A percentile compares a stretch with the other conserved stretches of the same genome.
Evolutionary conservation across 2,797 vertebrate species (phyloP).

Genomic region (Sylvilagus floridanus): DNA sequence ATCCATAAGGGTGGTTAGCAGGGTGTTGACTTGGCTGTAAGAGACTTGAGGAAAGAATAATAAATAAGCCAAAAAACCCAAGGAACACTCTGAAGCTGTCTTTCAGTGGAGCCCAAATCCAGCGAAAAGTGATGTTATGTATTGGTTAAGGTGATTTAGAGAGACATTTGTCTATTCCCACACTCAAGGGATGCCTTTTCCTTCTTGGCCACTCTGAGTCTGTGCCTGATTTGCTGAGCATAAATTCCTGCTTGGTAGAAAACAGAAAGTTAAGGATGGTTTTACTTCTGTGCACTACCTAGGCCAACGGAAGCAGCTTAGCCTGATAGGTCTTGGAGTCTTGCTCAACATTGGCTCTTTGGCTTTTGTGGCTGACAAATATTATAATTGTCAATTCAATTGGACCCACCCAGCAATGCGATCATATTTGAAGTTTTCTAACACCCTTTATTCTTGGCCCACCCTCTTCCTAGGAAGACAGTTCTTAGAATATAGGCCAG

Average conservation of each 20-base stretch:
- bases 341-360: neutral
- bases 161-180: neutral
- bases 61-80: neutral
- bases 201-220: neutral
- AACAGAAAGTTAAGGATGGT: neutral
- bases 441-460: neutral
- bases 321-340: neutral
- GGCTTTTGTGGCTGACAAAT: neutral
- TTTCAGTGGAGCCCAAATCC: neutral
- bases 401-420: neutral
- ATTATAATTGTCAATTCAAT: neutral
- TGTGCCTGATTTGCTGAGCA: neutral
- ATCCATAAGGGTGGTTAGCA: neutral
- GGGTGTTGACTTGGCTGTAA: neutral
- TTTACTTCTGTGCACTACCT: neutral
- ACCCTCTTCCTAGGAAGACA: neutral
- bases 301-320: neutral
- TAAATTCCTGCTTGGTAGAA: neutral
- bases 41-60: neutral
- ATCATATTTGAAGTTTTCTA: neutral
- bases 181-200: neutral
- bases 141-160: neutral
- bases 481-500: neutral
- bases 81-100: neutral
- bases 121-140: neutral